phyloP scores from a whole-genome alignment of 2,888 invertebrate species.

The Pristionchus entomophagus region DNA sequence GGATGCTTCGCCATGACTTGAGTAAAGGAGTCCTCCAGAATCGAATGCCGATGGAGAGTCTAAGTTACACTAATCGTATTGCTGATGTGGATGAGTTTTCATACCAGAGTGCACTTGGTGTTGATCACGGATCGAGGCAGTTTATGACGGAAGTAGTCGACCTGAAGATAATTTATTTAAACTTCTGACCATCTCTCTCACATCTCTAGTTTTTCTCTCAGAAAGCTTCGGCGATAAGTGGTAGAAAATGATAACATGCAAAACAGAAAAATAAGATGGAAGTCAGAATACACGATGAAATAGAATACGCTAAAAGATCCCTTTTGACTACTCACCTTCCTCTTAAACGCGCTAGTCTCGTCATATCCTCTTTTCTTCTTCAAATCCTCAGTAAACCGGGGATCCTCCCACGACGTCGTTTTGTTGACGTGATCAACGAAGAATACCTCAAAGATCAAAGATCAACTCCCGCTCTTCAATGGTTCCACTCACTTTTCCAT shows the following conservation, averaged over 20 bases:
- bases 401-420: conserved; percentile 98
- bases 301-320: no score
- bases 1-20: conserved; percentile 88
- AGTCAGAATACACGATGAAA: no score
- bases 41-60: conserved; percentile 88
- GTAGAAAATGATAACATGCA: no score
- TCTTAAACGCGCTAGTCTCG: conserved; percentile 95
- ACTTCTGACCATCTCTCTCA: no score
- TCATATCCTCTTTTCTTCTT: conserved; percentile 82
- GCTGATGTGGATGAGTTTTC: no score
- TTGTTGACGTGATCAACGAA: conserved; percentile 96
- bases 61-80: no score
- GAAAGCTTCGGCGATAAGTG: no score
- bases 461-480: no score
- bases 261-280: no score
- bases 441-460: conserved; percentile 84
- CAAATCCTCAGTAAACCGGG: conserved; percentile 84
- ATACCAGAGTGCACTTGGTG: conserved; percentile 97
- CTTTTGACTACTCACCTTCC: conserved; percentile 87
- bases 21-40: conserved; percentile 96
- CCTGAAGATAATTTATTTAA: conserved; percentile 49
- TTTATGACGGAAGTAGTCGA: conserved; percentile 90
- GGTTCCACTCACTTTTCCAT: conserved; percentile 47
- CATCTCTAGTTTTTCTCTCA: neutral
- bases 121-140: conserved; percentile 95